These are phyloP conservation scores for Ephialtes manifestator DNA, from an alignment of 2,888 invertebrate genomes.

Conservation along the genomic window DNA sequence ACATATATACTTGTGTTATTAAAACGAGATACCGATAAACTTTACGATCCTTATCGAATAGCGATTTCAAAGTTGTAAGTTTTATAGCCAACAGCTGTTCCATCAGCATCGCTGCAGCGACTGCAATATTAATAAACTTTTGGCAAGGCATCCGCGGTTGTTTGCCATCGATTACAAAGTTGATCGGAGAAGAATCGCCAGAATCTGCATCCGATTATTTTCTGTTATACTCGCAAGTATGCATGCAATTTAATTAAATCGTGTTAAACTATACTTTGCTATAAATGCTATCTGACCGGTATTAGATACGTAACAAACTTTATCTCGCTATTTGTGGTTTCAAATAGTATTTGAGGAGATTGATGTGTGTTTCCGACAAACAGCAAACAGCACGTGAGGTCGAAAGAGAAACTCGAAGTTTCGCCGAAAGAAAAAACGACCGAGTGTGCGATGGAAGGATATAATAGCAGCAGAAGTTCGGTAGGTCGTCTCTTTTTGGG, in stretches of 20 bases:
- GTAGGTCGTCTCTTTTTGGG: neutral
- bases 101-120: neutral
- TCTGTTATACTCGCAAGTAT: neutral
- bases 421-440: neutral
- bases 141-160: neutral
- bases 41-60: neutral
- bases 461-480: neutral
- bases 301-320: neutral
- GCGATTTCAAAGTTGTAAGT: neutral
- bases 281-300: neutral
- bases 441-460: neutral
- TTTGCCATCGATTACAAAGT: neutral
- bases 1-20: too few species aligned
- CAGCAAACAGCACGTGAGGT: neutral
- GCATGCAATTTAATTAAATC: neutral
- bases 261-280: neutral
- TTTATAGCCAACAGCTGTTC: neutral
- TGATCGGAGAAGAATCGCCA: neutral
- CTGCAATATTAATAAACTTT: conserved; percentile 30
- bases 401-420: neutral
- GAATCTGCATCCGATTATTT: conserved; percentile 16
- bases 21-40: neutral
- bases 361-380: neutral
- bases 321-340: neutral
- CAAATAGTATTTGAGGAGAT: neutral